phyloP scores from a whole-genome alignment of 2,888 invertebrate genomes.

The Himalopsyche japonica region DNA sequence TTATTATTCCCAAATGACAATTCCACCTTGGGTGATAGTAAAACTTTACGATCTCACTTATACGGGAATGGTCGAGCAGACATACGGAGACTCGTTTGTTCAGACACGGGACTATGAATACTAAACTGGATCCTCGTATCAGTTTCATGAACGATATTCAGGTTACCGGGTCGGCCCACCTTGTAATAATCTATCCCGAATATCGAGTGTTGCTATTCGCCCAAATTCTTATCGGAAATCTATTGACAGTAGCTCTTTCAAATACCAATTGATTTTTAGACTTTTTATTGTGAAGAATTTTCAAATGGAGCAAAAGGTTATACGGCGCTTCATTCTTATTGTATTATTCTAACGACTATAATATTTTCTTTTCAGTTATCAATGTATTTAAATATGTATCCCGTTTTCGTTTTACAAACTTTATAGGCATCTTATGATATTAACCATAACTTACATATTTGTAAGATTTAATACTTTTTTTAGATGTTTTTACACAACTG shows the following conservation, averaged over 20 bases:
- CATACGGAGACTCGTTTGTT: conserved; percentile 2
- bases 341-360: background rate
- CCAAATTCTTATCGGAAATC: background rate
- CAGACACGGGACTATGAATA: conserved; percentile 9
- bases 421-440: no score
- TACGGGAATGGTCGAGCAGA: background rate
- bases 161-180: background rate
- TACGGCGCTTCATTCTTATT: background rate
- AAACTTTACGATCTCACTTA: conserved; percentile 22
- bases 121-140: conserved; percentile 4
- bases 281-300: background rate
- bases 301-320: background rate
- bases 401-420: no score
- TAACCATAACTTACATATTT: no score
- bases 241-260: background rate
- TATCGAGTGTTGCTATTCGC: background rate
- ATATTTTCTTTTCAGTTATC: no score
- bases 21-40: conserved; percentile 20
- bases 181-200: background rate
- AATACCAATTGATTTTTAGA: background rate
- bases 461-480: no score
- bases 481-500: no score
- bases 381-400: no score
- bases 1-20: conserved; percentile 22
- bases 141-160: background rate